phyloP scores from a whole-genome alignment of 2,797 vertebrate genomes.

The Etheostoma nigrum region DNA sequence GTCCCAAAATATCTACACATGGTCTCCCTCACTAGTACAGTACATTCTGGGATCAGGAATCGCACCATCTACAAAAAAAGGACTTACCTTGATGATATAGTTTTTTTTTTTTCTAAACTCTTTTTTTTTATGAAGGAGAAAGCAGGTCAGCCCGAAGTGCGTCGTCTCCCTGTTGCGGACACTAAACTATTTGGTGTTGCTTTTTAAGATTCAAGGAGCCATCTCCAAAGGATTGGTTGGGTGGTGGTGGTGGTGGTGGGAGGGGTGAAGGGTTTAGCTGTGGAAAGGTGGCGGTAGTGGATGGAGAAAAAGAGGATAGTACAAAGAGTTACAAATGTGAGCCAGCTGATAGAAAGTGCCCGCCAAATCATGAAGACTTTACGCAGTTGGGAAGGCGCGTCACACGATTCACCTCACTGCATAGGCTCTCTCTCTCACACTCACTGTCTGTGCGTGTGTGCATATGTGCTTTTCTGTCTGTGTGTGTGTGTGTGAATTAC shows the following conservation, averaged over 20 bases:
- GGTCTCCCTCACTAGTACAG: conserved; percentile 25
- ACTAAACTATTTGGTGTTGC: conserved; percentile 80
- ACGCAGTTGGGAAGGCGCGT: conserved; percentile 58
- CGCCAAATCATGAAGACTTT: conserved; percentile 68
- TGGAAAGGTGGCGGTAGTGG: conserved; percentile 31
- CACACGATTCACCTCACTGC: conserved; percentile 48
- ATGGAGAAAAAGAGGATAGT: conserved; percentile 2
- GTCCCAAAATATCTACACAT: conserved; percentile 33
- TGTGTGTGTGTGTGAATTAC: conserved; percentile 37
- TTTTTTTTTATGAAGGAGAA: conserved; percentile 22
- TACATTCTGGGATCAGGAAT: conserved; percentile 21
- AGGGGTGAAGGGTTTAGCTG: conserved; percentile 27
- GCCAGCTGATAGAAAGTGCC: conserved; percentile 64
- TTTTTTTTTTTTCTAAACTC: conserved; percentile 29
- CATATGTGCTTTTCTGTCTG: not conserved
- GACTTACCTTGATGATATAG: conserved; percentile 70
- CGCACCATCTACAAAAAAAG: conserved; percentile 34
- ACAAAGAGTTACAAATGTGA: conserved; percentile 58
- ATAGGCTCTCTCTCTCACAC: conserved; percentile 10
- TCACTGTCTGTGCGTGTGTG: not conserved
- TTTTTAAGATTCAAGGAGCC: conserved; percentile 82
- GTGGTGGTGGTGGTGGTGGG: conserved; percentile 14
- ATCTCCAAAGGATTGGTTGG: conserved; percentile 44
- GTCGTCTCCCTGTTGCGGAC: conserved; percentile 75
- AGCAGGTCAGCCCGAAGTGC: conserved; percentile 80